These are phyloP conservation scores for Dinothrombium tinctorium DNA, from an alignment of 1,140 invertebrate species.

Conservation along the genomic window DNA sequence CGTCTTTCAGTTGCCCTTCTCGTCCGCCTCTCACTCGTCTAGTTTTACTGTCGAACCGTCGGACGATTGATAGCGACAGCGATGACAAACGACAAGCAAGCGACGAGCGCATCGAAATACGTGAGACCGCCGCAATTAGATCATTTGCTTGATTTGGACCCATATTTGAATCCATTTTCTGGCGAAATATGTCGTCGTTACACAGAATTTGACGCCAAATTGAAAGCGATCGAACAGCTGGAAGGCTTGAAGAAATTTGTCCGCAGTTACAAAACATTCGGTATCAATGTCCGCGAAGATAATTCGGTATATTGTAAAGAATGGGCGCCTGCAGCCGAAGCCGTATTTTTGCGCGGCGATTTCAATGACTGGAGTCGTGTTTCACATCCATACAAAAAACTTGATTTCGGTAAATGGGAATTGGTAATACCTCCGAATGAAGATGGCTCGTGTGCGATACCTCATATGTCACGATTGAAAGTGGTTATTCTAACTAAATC, in stretches of 20 bases:
- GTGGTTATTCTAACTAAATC: conserved; percentile 45
- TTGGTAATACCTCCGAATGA: conserved; percentile 50
- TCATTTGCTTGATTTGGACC: conserved; percentile 46
- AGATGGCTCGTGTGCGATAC: conserved; percentile 58
- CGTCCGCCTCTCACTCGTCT: no score
- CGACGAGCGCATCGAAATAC: no score
- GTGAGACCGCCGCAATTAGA: conserved; percentile 12
- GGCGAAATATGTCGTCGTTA: conserved; percentile 70
- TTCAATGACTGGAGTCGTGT: conserved; percentile 55
- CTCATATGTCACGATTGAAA: conserved; percentile 33
- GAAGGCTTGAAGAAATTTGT: conserved; percentile 61
- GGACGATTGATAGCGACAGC: no score
- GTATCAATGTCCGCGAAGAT: conserved; percentile 58
- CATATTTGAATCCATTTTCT: conserved; percentile 57
- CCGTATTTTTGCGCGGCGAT: conserved; percentile 37
- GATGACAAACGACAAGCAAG: no score
- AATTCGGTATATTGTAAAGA: conserved; percentile 64
- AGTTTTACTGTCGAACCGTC: no score
- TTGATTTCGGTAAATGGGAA: conserved; percentile 89
- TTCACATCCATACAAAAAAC: conserved; percentile 52
- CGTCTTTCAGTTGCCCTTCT: no score
- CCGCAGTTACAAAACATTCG: conserved; percentile 60
- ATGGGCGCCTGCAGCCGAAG: conserved; percentile 83
- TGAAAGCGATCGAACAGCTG: conserved; percentile 43
- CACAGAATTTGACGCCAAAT: conserved; percentile 48